Evolutionary conservation across 2,888 invertebrate species (phyloP), one percentile per base, ranked within the genome.

Genomic region (Sipha maydis): DNA sequence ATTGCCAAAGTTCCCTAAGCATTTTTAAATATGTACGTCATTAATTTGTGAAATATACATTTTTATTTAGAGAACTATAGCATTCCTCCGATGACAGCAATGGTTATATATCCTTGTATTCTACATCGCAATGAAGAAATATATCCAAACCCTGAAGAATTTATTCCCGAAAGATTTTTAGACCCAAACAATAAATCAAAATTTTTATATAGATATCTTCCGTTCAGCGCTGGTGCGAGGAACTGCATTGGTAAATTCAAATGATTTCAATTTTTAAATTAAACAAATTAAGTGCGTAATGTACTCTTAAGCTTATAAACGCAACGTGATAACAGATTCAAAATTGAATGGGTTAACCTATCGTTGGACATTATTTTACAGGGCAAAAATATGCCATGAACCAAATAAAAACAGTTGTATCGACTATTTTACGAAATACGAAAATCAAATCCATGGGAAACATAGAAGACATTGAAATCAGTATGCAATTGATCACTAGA

Each of bases 211-310:
- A 41, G 76, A 25, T 76, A 76, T 25, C 21, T 93, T 14, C 92
- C 93, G 7, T 93, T 93, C 90, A 92, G 92, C 89, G 92, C 92
- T 9, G 93, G 93, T 34, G 92, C 92, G 3, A 91, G 92, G 83
- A 92, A 92, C 90, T 92, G 92, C 90, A 92, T 92, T 85, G 91
- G 91, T 91, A 90, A 56, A 14, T 31, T 38, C 19, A 48, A 11
- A 21, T 25, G 25, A 21, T 19, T 76, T 28, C 3, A 48, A 14
- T 48, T 48, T 14, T 48, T 48, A 14, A 2, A 2, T 48, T 14
- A 41, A 41, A 41, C 8, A 41, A 41, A 41, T 41, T 41, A 41
- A 8, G 9, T 41, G 41, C 0, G 8, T 9, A 41, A 9, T 41
- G 41, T 48, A 48, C 48, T 2, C 48, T 14, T 48, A 14, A 14